These are phyloP conservation scores for Bothrops jararaca DNA, from an alignment of 2,113 vertebrate species.

Conservation along the genomic window DNA sequence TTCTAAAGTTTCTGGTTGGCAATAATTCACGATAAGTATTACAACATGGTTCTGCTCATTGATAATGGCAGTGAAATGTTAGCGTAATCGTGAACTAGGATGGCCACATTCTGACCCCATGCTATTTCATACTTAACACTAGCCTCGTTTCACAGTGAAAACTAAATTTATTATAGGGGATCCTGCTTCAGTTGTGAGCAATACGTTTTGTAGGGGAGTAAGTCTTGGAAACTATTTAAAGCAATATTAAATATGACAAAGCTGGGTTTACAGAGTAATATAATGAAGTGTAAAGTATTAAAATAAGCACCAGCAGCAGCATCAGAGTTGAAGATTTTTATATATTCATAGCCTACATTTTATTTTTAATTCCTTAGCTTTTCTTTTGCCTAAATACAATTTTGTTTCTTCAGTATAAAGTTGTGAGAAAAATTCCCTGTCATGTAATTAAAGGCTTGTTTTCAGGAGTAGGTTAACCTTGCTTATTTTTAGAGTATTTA, in stretches of 20 bases:
- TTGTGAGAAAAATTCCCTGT: constrained; percentile 40
- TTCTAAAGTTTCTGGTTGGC: neutral
- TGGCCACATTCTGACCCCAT: neutral
- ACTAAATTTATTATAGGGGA: neutral
- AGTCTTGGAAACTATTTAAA: constrained; percentile 50
- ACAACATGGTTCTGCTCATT: neutral
- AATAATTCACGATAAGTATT: neutral
- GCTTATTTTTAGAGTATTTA: constrained; percentile 18
- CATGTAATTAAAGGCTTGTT: constrained; percentile 34
- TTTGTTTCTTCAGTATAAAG: neutral
- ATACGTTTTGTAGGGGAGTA: neutral
- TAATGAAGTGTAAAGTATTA: constrained; percentile 5
- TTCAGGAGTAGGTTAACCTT: constrained; percentile 4
- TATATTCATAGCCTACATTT: constrained; percentile 43
- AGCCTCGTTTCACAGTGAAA: constrained; percentile 13
- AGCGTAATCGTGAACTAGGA: neutral
- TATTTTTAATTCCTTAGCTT: constrained; percentile 36
- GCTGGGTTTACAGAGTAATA: constrained; percentile 47
- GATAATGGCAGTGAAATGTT: neutral
- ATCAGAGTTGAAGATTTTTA: constrained; percentile 28
- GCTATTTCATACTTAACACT: constrained; percentile 20
- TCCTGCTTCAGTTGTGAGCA: constrained; percentile 32
- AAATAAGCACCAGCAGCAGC: constrained; percentile 29
- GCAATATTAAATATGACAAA: constrained; percentile 45
- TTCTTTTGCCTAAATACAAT: neutral